Evolutionary conservation across 2,797 vertebrate species (phyloP).

Genomic region (Ataeniobius toweri): DNA sequence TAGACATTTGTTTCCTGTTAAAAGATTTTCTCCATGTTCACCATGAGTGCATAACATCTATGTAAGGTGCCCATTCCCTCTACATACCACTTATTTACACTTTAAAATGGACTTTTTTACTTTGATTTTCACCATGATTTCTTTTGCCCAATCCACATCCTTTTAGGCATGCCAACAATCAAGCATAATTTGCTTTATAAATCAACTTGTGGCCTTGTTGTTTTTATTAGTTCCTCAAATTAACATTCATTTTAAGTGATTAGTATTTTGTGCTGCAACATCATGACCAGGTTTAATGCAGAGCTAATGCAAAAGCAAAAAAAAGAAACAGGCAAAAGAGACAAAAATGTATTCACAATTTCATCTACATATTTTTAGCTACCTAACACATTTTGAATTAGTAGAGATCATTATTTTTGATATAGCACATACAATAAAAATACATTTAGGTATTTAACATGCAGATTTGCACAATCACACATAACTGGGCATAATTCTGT

Average conservation of each 20-base stretch:
- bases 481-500: not conserved
- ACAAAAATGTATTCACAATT: too few species aligned
- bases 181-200: not conserved
- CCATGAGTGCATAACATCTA: conserved; percentile 3
- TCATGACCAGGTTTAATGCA: too few species aligned
- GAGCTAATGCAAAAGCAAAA: too few species aligned
- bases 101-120: not conserved
- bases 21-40: conserved; percentile 29
- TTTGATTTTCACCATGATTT: not conserved
- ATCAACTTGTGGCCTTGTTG: not conserved
- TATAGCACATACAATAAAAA: too few species aligned
- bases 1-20: conserved; percentile 7
- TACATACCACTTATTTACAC: not conserved
- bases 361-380: too few species aligned
- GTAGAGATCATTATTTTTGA: too few species aligned
- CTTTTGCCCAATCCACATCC: not conserved
- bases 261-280: too few species aligned
- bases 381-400: too few species aligned
- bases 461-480: not conserved
- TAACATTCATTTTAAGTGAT: not conserved
- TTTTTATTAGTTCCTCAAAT: not conserved
- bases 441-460: not conserved
- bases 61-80: conserved; percentile 1
- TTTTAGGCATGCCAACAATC: not conserved
- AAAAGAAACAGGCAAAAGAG: too few species aligned